Evolutionary conservation across 1,140 invertebrate genomes (phyloP).

Genomic region (Potamilus streckersoni): DNA sequence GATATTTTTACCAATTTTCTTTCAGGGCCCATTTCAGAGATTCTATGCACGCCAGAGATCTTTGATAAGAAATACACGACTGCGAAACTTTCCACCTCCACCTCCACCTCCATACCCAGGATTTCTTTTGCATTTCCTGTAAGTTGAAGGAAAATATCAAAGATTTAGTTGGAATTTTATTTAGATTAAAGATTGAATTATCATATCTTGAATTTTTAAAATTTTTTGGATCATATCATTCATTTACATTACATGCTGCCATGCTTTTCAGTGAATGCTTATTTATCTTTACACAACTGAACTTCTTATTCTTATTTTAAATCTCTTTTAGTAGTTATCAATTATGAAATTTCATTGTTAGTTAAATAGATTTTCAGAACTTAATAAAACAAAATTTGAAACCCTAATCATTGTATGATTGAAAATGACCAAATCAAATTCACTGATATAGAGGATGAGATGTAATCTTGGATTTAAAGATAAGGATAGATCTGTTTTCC

Average conservation of each 20-base stretch:
- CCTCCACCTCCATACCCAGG: conserved; percentile 71
- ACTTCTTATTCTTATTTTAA: background rate
- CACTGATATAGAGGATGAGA: no score
- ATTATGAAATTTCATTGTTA: background rate
- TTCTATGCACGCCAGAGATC: conserved; percentile 53
- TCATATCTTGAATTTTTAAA: background rate
- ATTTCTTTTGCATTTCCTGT: conserved; percentile 85
- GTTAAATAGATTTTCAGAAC: background rate
- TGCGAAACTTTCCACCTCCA: conserved; percentile 55
- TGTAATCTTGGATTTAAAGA: no score
- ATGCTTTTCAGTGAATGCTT: no score
- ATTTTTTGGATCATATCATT: no score
- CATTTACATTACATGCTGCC: no score
- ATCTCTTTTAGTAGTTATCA: background rate
- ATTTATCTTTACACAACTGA: no score
- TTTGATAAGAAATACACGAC: conserved; percentile 56
- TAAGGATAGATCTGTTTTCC: background rate
- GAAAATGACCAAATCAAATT: no score
- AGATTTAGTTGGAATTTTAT: background rate
- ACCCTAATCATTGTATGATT: no score
- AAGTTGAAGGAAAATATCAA: conserved; percentile 64
- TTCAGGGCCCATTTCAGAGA: conserved; percentile 61
- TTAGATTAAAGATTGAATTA: conserved; percentile 1
- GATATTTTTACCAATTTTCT: conserved; percentile 12
- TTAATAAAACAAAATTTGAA: background rate